Evolutionary conservation across 2,888 invertebrate species (phyloP), one percentile per base, ranked within the genome.

Genomic region (Ectobius pallidus): DNA sequence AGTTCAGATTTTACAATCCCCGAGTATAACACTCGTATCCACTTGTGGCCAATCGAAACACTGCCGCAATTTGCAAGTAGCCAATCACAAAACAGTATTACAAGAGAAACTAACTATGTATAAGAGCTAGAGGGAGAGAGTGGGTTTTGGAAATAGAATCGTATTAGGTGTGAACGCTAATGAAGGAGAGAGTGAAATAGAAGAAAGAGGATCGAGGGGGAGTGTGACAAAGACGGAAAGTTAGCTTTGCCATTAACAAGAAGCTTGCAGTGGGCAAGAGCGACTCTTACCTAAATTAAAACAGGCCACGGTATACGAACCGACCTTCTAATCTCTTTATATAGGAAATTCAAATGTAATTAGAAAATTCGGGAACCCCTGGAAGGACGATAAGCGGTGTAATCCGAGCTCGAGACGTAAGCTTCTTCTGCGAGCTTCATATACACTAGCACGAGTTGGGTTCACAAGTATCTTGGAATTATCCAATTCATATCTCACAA

Each of bases 291-390:
- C 58, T 70, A 65, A 73, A 73, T 73, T 70, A 73, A 70, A 70
- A 73, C 73, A 70, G 49, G 49, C 44, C 58, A 62, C 65, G 46
- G 46, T 62, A 70, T 65, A 52, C 55, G 49, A 39, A 11, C 63
- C 69, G 55, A 65, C 70, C 65, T 70, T 73, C 42, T 73, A 73
- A 73, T 73, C 73, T 73, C 73, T 73, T 70, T 70, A 65, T 70
- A 73, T 73, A 73, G 73, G 73, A 70, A 70, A 73, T 73, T 73
- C 67, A 73, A 73, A 73, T 73, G 73, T 70, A 73, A 73, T 73
- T 70, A 73, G 73, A 73, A 73, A 73, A 70, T 58, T 52, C 34
- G 70, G 63, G 69, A 39, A 25, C 32, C 34, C 25, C 25, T 39
- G 70, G 34, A 58, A 27, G 62, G 1, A 22, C 63, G 69, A 62